Evolutionary conservation across 2,797 vertebrate species (phyloP), one percentile per base, ranked within the genome.

Genomic region (Peromyscus eremicus): DNA sequence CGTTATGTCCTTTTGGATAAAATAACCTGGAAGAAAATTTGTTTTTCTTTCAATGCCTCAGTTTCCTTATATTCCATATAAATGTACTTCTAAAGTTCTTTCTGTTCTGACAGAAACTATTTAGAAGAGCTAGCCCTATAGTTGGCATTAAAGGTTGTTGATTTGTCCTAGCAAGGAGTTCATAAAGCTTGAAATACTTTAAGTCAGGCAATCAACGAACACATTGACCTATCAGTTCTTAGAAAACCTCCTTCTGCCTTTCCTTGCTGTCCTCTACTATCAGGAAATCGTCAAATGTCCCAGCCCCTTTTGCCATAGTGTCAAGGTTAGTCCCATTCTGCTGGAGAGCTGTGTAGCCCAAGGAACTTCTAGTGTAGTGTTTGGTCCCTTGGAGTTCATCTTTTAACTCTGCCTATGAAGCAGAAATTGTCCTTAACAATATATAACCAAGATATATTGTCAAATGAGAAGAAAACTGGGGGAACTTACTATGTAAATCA

Each of bases 381-480:
- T 73, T 79, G 89, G 17, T 80, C 9, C 95, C 76, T 93, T n/a
- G 62, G 17, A 14, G 37, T 83, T 71, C 49, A 43, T 62, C 32
- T 95, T 82, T 10, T n/a, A 92, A 64, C 49, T 57, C 12, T 86
- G 21, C 13, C 89, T 32, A n/a, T 27, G 71, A 96, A 91, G 52
- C 57, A 40, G 37, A 71, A 80, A 84, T 11, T 73, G 27, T 43
- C 71, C 60, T 21, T 91, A 62, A 85, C 27, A 89, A 66, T 23
- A 81, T 40, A 79, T 70, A 62, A 68, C 46, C 89, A 94, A 92
- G 52, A 66, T 57, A 71, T 32, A 86, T 43, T 85, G 40, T 88
- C 79, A 71, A 91, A 43, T 68, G 23, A 88, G 70, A 95, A 77
- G n/a, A 90, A 88, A 91, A 92, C n/a, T n/a, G n/a, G n/a, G n/a